These are phyloP conservation scores for Campaea margaritaria DNA, from an alignment of 2,888 invertebrate species.

Conservation along the genomic window DNA sequence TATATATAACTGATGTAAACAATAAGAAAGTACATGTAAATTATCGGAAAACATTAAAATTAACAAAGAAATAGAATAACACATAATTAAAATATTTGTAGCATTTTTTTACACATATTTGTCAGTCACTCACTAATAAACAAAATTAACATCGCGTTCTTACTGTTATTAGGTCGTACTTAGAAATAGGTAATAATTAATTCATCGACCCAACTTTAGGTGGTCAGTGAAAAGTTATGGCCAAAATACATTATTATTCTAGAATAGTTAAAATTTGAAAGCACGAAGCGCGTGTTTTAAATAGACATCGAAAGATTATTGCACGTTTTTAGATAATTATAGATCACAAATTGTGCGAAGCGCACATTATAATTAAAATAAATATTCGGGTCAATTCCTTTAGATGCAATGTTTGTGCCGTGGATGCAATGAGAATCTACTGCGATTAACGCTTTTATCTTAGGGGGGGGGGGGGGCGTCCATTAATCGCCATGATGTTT, in stretches of 20 bases:
- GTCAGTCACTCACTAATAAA: constrained; percentile 55
- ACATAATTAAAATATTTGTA: constrained; percentile 55
- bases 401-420: constrained; percentile 11
- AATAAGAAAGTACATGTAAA: not conserved
- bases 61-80: not conserved
- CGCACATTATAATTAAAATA: constrained; percentile 56
- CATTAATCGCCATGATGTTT: no score
- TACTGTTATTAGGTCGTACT: constrained; percentile 29
- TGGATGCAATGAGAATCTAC: not conserved
- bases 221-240: constrained; percentile 57
- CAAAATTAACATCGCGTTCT: constrained; percentile 52
- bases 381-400: constrained; percentile 44
- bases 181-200: constrained; percentile 27
- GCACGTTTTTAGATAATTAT: constrained; percentile 50
- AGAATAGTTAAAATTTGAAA: constrained; percentile 55
- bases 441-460: not conserved
- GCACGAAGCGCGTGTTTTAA: constrained; percentile 58
- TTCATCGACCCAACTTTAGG: constrained; percentile 31
- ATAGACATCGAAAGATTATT: constrained; percentile 55
- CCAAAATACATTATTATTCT: constrained; percentile 38
- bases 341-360: constrained; percentile 64
- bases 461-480: no score
- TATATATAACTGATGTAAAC: no score
- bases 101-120: constrained; percentile 45
- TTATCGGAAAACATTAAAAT: not conserved